phyloP scores from a whole-genome alignment of 2,113 vertebrate species.

The Strix aluco region DNA sequence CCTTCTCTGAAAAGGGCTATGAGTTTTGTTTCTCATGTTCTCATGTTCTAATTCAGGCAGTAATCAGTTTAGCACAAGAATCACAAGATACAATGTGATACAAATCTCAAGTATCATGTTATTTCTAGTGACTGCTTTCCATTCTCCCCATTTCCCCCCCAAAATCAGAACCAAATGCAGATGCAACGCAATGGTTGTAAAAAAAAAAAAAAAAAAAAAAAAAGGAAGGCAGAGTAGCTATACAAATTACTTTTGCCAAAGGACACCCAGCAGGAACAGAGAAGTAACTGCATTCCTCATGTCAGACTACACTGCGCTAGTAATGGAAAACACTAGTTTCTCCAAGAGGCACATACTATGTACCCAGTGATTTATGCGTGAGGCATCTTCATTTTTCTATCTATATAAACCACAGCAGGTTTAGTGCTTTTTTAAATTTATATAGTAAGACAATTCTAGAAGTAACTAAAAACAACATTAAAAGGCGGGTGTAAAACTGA shows the following conservation, averaged over 20 bases:
- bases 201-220: neutral
- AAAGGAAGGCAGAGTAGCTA: neutral
- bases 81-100: neutral
- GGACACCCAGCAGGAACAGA: neutral
- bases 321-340: neutral
- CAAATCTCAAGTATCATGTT: neutral
- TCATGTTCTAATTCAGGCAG: neutral
- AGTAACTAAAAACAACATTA: neutral
- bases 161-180: neutral
- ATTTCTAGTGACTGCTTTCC: neutral
- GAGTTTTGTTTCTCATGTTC: neutral
- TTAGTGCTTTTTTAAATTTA: neutral
- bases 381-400: neutral
- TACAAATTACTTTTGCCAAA: neutral
- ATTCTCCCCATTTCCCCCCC: neutral
- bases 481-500: neutral
- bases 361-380: neutral
- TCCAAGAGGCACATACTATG: no score
- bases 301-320: neutral
- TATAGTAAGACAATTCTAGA: neutral
- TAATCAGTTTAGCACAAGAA: neutral
- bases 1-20: rapidly evolving
- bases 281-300: neutral
- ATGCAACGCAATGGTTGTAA: rapidly evolving
- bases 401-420: neutral